Conservation (phyloP, 2,797 vertebrate species). For the Argentina silus region DNA sequence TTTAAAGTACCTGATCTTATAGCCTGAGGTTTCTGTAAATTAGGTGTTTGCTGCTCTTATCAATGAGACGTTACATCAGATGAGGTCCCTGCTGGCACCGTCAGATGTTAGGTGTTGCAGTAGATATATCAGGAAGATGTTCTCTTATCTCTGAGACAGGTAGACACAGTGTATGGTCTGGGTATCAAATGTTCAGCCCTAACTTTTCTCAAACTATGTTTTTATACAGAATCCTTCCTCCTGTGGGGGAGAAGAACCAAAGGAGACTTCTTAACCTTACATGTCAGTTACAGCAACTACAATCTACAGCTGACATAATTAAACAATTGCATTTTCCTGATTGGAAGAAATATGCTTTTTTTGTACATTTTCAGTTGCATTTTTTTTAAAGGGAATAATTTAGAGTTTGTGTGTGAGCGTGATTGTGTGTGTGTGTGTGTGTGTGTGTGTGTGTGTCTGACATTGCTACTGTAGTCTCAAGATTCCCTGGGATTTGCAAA, state of each 20-base stretch:
- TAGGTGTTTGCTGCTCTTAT: conserved; percentile 75
- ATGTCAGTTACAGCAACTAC: not conserved
- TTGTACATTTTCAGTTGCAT: too few relatives aligned
- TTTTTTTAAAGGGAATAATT: too few relatives aligned
- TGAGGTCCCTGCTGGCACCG: conserved; percentile 40
- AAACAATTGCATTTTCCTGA: not conserved
- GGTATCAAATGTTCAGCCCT: too few relatives aligned
- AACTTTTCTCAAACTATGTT: not conserved
- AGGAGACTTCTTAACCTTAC: too few relatives aligned
- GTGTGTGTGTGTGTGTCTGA: conserved; percentile 25
- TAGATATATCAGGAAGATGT: conserved; percentile 8
- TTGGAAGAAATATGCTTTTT: not conserved
- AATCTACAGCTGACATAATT: not conserved
- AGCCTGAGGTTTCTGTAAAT: conserved; percentile 74
- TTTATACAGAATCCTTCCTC: too few relatives aligned
- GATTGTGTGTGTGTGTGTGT: not conserved
- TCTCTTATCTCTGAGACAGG: not conserved
- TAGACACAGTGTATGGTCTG: not conserved
- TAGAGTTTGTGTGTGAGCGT: too few relatives aligned
- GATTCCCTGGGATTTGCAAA: conserved; percentile 73
- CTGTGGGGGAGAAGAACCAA: not conserved
- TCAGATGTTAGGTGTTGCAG: conserved; percentile 38
- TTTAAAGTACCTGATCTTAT: conserved; percentile 78
- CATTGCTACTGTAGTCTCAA: conserved; percentile 43
- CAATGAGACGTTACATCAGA: conserved; percentile 79